A percentile compares a stretch with the other conserved stretches of the same genome.
These are phyloP conservation scores for Prolemur simus DNA, from an alignment of 2,113 vertebrate species.

Conservation along the genomic window DNA sequence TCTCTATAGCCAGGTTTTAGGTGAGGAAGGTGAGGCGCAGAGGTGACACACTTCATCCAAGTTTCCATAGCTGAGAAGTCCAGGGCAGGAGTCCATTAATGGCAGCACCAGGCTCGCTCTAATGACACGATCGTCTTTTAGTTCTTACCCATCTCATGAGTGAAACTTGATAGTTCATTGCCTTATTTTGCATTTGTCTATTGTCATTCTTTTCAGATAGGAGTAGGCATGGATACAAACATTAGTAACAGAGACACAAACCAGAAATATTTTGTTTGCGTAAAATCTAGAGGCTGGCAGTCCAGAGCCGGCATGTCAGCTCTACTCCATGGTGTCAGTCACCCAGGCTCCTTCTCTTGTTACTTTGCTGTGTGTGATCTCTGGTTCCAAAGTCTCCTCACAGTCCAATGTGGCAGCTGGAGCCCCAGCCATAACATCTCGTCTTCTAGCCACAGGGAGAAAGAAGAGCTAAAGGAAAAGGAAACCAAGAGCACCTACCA, in stretches of 20 bases:
- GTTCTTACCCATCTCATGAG: not conserved
- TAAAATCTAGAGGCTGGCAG: not conserved
- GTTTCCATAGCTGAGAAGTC: not conserved
- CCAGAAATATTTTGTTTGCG: not conserved
- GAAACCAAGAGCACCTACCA: not conserved
- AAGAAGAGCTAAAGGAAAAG: not conserved
- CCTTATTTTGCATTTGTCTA: not conserved
- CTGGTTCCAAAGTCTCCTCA: not conserved
- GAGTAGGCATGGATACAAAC: not conserved
- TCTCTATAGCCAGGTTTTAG: not conserved
- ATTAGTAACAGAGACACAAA: not conserved
- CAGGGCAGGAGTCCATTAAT: not conserved
- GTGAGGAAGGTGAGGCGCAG: not conserved
- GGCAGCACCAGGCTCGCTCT: not conserved
- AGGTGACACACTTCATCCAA: not conserved
- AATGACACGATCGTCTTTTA: not conserved
- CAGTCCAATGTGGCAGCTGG: not conserved
- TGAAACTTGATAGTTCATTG: not conserved
- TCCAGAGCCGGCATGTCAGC: not conserved
- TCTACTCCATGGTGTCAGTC: rapidly evolving
- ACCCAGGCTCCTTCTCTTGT: not conserved
- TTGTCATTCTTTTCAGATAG: not conserved
- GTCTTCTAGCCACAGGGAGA: not conserved
- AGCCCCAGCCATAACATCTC: not conserved
- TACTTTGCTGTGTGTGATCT: not conserved